Base-by-base conservation (phyloP, 2,888 invertebrate genomes). In the Mythimna albipuncta region DNA sequence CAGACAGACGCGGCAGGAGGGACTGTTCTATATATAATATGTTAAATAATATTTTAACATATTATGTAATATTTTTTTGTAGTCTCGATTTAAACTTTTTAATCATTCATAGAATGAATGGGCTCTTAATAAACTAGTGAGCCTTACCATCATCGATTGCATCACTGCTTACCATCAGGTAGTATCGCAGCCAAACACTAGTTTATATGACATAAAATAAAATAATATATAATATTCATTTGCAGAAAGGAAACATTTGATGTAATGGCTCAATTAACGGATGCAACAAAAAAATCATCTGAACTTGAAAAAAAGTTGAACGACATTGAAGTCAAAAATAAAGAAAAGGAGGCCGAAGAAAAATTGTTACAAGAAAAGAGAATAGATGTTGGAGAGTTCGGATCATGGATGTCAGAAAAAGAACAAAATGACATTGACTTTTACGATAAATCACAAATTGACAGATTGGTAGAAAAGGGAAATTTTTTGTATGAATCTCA, bases 241-340 rank as follows among this genome's bases (percentile, higher is more conserved):
- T 57, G 38, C 80, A 96, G 96, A 77, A 95, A 94, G 85, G 96
- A 96, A 91, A 95, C 95, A 1, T 94, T 91, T 83, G 90, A 93
- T 59, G 88, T 95, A 26, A 93, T 96, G 91, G 77, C 88, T 52
- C 90, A 95, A 82, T 85, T 96, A 69, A 88, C 93, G 16, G 89
- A 90, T 77, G 94, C 95, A 90, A 91, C 93, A 6, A 87, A 93
- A 87, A 95, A 94, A 85, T 87, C 93, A 63, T 84, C 83, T 55
- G 90, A 92, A 69, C 86, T 96, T 32, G 91, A 96, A 86, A 87
- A 91, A 75, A 92, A 91, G 83, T 73, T 96, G 47, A 72, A 87
- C 64, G 93, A 93, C 83, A 85, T 93, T 10, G 90, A 93, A 89
- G 72, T 77, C 19, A 82, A 83, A 70, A 87, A 86, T 52, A 84